Percentiles rank a stretch among this genome's conserved stretches.
These are phyloP conservation scores for Liolophura sinensis DNA, from an alignment of 1,140 invertebrate species.

Conservation along the genomic window DNA sequence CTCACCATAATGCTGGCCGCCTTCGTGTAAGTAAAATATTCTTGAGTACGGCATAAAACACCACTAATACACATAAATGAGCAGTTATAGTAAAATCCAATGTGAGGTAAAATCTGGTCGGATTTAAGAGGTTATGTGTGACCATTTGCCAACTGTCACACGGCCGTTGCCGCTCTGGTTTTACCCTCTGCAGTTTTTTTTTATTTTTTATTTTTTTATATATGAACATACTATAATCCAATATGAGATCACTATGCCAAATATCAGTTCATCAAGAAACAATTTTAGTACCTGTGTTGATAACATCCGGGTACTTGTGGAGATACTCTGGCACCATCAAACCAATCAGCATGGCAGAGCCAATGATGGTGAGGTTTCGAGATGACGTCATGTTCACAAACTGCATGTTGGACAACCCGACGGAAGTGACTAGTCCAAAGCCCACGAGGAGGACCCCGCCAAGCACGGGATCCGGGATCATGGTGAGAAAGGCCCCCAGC, in stretches of 20 bases:
- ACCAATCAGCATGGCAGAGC: constrained; percentile 57
- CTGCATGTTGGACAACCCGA: constrained; percentile 46
- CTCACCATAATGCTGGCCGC: too few relatives aligned
- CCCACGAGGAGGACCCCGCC: constrained; percentile 61
- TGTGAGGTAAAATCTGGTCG: too few relatives aligned
- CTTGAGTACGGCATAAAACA: too few relatives aligned
- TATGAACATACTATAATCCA: too few relatives aligned
- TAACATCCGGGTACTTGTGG: constrained; percentile 8
- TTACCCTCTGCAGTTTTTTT: too few relatives aligned
- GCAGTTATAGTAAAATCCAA: not conserved
- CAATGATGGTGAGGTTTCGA: constrained; percentile 58
- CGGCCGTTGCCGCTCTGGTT: too few relatives aligned
- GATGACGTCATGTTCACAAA: constrained; percentile 55
- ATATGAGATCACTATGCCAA: too few relatives aligned
- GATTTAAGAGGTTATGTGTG: too few relatives aligned
- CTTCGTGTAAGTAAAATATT: too few relatives aligned
- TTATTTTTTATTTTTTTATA: too few relatives aligned
- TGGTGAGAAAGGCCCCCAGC: constrained; percentile 79
- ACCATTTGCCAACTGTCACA: too few relatives aligned
- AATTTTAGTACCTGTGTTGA: constrained; percentile 9
- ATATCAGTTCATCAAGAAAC: not conserved
- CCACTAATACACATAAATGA: too few relatives aligned
- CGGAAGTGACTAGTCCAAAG: constrained; percentile 58
- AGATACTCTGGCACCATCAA: constrained; percentile 53
- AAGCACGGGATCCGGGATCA: constrained; percentile 83